Base-by-base conservation (phyloP, 1,140 invertebrate species). In the Doryteuthis pealeii region DNA sequence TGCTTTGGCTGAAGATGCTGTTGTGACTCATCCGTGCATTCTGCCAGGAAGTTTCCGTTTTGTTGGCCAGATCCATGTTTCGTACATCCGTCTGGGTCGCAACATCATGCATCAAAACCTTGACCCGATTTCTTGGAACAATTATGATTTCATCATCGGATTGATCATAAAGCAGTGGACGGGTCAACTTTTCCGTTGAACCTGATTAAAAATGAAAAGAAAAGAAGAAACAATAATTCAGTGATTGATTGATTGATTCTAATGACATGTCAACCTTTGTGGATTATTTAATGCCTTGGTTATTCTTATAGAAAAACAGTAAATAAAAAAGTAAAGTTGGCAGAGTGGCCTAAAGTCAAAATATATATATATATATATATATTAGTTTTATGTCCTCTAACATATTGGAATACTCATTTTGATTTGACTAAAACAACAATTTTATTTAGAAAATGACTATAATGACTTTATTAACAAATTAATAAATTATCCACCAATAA, bases 151-250 rank as follows among this genome's bases (percentile, higher is more conserved):
- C 75, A 54, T 76, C 71, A 12, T 76, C 54, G 26, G 72, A 62
- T 15, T 68, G 70, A 28, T 78, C 77, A 74, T 74, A 76, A 54
- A 62, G 70, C 32, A 69, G 15, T 49, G 71, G 68, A 14, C 67
- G 71, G 14, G 35, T 40, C 49, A 79, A 54, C 58, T 76, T 79
- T 30, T 79, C 77, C 26, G 69, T 76, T 12, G 77, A 79, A 45
- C 71, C 75, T 76, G 73, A 40, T 40, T n/a, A n/a, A n/a, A 40
- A 40, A 18, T 70, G 15, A n/a, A 69, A 30, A 69, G 22, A 14
- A 70, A 32, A n/a, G 5, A 14, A 70, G 18, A 22, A 1, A 14
- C 14, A 40, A 70, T 28, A 15, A 18, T 28, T 62, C 28, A n/a
- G 28, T 30, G 15, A 62, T 30, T 5, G 58, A 30, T n/a, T 5